These are phyloP conservation scores for Trissolcus basalis DNA, from an alignment of 1,140 invertebrate species.

Conservation along the genomic window DNA sequence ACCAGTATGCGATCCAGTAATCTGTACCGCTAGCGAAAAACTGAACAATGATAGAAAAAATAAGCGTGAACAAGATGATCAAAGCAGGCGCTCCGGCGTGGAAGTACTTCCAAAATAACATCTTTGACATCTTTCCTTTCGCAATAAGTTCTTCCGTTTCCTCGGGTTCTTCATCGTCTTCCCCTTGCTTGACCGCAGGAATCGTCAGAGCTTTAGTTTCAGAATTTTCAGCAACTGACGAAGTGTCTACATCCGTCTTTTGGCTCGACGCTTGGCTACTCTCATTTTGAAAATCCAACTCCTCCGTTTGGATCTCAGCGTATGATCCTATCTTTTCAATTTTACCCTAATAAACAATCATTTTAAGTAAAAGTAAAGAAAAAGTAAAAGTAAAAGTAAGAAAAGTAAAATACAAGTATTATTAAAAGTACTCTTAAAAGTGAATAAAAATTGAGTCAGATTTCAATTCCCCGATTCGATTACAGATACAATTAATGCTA, in stretches of 20 bases:
- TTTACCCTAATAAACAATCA: no score
- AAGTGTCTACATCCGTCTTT: conserved; percentile 2
- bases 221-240: not conserved
- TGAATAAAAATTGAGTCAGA: no score
- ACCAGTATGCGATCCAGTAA: conserved; percentile 79
- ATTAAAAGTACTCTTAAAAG: no score
- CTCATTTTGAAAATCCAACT: conserved; percentile 61
- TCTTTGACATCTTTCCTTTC: conserved; percentile 77
- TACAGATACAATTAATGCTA: no score
- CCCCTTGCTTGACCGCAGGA: conserved; percentile 60
- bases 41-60: conserved; percentile 75
- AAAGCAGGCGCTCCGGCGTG: conserved; percentile 76
- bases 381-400: no score
- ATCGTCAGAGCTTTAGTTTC: conserved; percentile 14
- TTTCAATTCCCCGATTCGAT: no score
- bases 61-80: conserved; percentile 69
- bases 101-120: conserved; percentile 78
- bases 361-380: no score
- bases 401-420: no score
- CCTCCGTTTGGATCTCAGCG: conserved; percentile 68
- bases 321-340: conserved; percentile 73
- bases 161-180: conserved; percentile 74
- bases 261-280: not conserved
- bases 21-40: conserved; percentile 77
- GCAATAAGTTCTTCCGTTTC: conserved; percentile 78